A percentile compares a stretch with the other conserved stretches of the same genome.
Evolutionary conservation across 2,888 invertebrate species (phyloP).

Genomic region (Eudasyphora cyanicolor): DNA sequence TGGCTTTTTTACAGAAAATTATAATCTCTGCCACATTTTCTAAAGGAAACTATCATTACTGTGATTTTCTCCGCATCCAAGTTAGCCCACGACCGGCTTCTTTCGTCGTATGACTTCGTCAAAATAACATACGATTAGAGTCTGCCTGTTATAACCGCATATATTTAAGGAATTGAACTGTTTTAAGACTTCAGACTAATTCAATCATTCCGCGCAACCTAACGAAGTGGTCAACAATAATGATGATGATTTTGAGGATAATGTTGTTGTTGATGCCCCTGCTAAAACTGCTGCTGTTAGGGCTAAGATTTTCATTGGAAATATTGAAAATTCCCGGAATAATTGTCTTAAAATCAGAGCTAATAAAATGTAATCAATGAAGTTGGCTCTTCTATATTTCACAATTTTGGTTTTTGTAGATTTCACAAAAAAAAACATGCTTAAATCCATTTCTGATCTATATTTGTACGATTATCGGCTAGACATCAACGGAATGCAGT

Average conservation of each 20-base stretch:
- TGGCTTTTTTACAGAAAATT: no score
- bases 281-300: constrained; percentile 3
- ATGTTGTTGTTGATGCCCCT: not conserved
- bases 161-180: not conserved
- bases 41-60: not conserved
- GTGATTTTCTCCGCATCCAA: not conserved
- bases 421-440: not conserved
- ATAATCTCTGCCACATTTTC: no score
- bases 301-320: constrained; percentile 33
- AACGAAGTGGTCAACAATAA: not conserved
- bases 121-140: constrained; percentile 10
- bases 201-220: not conserved
- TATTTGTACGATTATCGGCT: constrained; percentile 12
- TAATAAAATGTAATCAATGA: constrained; percentile 37
- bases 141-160: not conserved
- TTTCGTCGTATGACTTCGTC: not conserved
- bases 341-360: constrained; percentile 2
- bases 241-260: constrained; percentile 8
- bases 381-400: no score
- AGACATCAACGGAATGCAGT: not conserved
- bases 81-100: not conserved
- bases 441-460: constrained; percentile 13
- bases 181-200: not conserved
- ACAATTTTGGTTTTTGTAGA: not conserved
- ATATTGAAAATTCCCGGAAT: constrained; percentile 37